Conservation (phyloP, 2,113 vertebrate species). For the Dipodomys merriami region DNA sequence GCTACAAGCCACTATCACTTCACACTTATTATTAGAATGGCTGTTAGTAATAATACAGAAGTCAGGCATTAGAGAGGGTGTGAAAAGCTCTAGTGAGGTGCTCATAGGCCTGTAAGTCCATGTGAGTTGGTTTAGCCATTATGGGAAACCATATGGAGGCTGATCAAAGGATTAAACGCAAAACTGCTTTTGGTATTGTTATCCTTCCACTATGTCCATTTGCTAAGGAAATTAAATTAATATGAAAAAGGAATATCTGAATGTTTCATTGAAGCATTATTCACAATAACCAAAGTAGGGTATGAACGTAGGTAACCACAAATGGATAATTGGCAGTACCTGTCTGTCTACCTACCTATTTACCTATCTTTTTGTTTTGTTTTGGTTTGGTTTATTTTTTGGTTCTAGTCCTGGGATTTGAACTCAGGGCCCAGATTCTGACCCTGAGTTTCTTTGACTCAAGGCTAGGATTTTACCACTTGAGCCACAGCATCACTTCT, state of each 20-base stretch:
- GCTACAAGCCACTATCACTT: background rate
- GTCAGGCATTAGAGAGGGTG: accelerated
- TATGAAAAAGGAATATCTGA: background rate
- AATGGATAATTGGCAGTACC: background rate
- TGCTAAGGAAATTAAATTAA: background rate
- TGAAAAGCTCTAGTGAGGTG: background rate
- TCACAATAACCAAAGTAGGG: background rate
- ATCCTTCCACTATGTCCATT: background rate
- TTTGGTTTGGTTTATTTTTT: too few species aligned
- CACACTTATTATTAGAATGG: background rate
- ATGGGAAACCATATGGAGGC: background rate
- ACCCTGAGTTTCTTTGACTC: too few species aligned
- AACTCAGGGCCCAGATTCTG: too few species aligned
- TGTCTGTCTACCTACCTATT: too few species aligned
- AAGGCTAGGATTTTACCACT: too few species aligned
- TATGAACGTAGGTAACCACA: background rate
- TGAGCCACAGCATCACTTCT: too few species aligned
- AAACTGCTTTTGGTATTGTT: background rate
- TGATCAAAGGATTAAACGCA: background rate
- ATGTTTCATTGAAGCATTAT: background rate
- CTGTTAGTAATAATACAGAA: background rate
- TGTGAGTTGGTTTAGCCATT: background rate
- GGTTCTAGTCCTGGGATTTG: too few species aligned
- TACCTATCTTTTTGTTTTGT: too few species aligned
- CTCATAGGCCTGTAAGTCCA: background rate